These are phyloP conservation scores for Spinus olivaceus DNA, from an alignment of 2,797 vertebrate species.

Conservation along the genomic window DNA sequence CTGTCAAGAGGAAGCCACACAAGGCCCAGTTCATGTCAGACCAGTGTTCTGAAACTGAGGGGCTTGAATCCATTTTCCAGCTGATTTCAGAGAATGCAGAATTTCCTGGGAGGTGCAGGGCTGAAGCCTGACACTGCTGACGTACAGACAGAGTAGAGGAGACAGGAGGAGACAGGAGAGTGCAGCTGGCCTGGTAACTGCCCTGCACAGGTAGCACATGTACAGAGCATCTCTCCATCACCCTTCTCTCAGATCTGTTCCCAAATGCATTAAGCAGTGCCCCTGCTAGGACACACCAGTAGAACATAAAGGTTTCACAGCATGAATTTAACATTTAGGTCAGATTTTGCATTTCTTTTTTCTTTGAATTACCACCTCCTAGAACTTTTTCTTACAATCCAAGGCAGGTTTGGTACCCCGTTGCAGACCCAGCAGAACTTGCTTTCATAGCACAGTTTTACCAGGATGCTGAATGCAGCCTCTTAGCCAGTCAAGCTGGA, in stretches of 20 bases:
- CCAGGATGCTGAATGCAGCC: not conserved
- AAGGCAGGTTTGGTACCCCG: not conserved
- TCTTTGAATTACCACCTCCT: not conserved
- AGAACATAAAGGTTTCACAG: not conserved
- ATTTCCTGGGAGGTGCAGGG: not conserved
- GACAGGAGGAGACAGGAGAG: not conserved
- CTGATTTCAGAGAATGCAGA: not conserved
- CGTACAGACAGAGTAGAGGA: not conserved
- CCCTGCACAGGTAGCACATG: not conserved
- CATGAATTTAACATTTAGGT: not conserved
- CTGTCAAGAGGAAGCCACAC: not conserved
- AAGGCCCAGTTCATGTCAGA: not conserved
- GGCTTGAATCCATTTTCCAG: not conserved
- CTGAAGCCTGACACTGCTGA: not conserved
- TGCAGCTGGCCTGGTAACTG: not conserved
- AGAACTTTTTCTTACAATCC: not conserved
- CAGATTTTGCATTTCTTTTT: not conserved
- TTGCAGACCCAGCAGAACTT: slow-evolving; percentile 37
- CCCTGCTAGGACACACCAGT: not conserved
- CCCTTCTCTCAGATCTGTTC: not conserved
- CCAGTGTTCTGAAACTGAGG: not conserved
- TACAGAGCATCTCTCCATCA: not conserved
- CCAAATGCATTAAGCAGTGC: not conserved
- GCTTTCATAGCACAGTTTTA: slow-evolving; percentile 39
- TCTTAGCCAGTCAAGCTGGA: slow-evolving; percentile 25